Percentiles rank a stretch among this genome's conserved stretches.
Conservation (phyloP, 2,888 invertebrate species). For the Dusona sp. region DNA sequence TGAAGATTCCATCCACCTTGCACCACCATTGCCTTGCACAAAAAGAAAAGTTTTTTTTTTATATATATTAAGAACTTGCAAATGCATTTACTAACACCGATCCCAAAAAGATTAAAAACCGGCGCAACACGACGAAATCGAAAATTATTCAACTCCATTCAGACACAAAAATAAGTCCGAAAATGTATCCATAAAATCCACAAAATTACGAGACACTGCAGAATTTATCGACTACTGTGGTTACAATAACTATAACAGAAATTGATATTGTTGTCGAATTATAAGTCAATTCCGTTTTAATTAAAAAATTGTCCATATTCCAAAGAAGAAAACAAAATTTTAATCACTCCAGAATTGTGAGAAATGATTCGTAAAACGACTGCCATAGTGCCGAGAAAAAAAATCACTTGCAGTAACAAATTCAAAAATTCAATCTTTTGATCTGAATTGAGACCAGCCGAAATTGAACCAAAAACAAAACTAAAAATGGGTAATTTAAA, state of each 20-base stretch:
- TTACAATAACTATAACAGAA: background rate
- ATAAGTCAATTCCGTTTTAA: background rate
- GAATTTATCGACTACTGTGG: background rate
- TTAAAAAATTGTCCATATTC: background rate
- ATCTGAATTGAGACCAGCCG: background rate
- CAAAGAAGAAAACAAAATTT: background rate
- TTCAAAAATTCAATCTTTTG: background rate
- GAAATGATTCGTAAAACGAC: background rate
- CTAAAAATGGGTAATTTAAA: too few relatives aligned
- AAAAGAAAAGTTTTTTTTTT: background rate
- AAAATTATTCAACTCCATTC: background rate
- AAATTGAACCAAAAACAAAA: background rate
- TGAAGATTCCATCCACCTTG: background rate
- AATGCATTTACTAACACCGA: background rate
- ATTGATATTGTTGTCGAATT: background rate
- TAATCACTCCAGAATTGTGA: background rate
- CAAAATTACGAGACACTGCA: background rate
- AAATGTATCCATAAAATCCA: conserved; percentile 14
- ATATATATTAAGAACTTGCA: background rate
- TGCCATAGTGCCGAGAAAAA: background rate
- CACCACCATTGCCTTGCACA: background rate
- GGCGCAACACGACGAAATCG: background rate
- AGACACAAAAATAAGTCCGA: background rate
- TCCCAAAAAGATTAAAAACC: background rate
- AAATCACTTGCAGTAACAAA: background rate